Conservation (phyloP, 1,140 invertebrate genomes). For the Cydia splendana region DNA sequence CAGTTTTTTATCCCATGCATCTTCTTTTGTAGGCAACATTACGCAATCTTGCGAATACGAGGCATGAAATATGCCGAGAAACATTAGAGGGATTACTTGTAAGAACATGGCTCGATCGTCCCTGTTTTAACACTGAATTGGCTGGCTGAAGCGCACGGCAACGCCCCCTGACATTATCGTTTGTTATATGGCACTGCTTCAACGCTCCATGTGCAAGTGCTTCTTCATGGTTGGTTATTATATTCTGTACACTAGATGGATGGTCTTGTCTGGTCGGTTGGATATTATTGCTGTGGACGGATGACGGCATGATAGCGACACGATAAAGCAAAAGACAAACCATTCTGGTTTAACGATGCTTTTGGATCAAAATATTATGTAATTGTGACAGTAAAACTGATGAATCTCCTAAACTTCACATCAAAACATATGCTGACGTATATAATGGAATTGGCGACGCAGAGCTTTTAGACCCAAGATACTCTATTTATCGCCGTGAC, state of each 20-base stretch:
- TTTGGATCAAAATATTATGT: too few species aligned
- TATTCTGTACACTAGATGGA: neutral
- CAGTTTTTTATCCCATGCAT: constrained; percentile 21
- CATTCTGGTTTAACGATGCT: too few species aligned
- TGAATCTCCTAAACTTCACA: too few species aligned
- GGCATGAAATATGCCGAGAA: neutral
- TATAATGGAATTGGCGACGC: too few species aligned
- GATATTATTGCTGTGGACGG: too few species aligned
- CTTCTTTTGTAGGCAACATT: neutral
- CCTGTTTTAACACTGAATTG: neutral
- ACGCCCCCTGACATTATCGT: neutral
- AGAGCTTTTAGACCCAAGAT: too few species aligned
- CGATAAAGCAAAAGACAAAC: too few species aligned
- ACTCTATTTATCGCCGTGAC: too few species aligned
- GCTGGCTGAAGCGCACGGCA: neutral
- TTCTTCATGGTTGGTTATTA: neutral
- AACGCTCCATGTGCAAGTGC: neutral
- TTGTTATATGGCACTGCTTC: neutral
- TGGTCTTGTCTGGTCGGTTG: too few species aligned
- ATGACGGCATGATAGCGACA: too few species aligned
- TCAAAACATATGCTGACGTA: too few species aligned
- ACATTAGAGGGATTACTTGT: neutral
- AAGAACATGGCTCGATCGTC: neutral
- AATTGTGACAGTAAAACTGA: too few species aligned
- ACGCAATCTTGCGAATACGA: neutral